phyloP scores from a whole-genome alignment of 1,140 invertebrate genomes.

The Bombus ignitus region DNA sequence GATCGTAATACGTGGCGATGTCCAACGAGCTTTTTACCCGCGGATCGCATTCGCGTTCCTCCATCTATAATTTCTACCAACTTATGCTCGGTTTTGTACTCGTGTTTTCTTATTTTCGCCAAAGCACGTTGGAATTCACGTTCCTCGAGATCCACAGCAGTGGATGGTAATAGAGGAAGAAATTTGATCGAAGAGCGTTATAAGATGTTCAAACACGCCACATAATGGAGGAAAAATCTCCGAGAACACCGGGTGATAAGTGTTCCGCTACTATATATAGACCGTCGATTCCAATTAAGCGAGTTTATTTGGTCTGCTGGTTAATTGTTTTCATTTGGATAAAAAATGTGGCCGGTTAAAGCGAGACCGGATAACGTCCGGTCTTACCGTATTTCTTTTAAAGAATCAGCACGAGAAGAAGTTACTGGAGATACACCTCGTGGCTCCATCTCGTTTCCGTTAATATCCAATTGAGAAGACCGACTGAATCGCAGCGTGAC shows the following conservation, averaged over 20 bases:
- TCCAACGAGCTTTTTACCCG: not conserved
- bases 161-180: not conserved
- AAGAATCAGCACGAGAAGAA: too few relatives aligned
- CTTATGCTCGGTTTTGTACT: not conserved
- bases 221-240: not conserved
- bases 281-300: not conserved
- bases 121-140: not conserved
- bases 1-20: not conserved
- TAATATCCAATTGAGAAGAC: conserved; percentile 24
- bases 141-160: not conserved
- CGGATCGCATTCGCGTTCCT: not conserved
- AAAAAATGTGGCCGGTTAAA: not conserved
- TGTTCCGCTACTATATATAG: too few relatives aligned
- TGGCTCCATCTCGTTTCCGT: not conserved
- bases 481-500: conserved; percentile 14
- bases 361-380: not conserved
- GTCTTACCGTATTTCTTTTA: too few relatives aligned
- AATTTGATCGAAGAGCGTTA: not conserved
- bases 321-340: not conserved
- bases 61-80: not conserved
- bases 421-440: not conserved
- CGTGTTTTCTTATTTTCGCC: not conserved
- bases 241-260: not conserved
- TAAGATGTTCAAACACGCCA: not conserved
- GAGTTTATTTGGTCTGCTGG: not conserved